phyloP scores from a whole-genome alignment of 2,113 vertebrate genomes.

The Astur gentilis region DNA sequence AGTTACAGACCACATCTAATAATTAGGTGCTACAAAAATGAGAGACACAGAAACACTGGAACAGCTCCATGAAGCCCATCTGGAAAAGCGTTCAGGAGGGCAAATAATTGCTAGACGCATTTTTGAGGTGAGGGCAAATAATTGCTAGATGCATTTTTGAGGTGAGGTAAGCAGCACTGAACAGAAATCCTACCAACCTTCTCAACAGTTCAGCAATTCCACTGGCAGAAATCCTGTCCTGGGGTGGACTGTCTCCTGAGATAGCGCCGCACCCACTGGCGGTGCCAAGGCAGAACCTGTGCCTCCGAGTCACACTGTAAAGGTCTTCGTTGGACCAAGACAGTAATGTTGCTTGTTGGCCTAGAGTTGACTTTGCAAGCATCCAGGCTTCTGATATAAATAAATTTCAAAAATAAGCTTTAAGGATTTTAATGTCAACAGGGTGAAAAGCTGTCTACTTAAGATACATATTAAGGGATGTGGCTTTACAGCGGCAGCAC shows the following conservation, averaged over 20 bases:
- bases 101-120: not conserved
- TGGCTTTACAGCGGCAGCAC: conserved; percentile 9
- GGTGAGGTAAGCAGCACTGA: not conserved
- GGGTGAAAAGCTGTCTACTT: not conserved
- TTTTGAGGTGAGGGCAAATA: not conserved
- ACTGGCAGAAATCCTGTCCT: not conserved
- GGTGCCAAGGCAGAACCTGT: not conserved
- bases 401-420: not conserved
- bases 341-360: not conserved
- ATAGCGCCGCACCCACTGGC: not conserved
- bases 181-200: not conserved
- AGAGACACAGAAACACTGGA: not conserved
- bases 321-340: not conserved
- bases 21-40: not conserved
- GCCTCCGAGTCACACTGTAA: not conserved
- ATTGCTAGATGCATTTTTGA: not conserved
- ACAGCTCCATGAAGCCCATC: not conserved
- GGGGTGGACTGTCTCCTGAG: not conserved
- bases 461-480: conserved; percentile 13
- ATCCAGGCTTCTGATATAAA: not conserved
- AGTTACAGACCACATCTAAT: not conserved
- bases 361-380: not conserved
- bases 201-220: not conserved
- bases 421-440: not conserved
- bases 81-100: not conserved